A percentile compares a stretch with the other conserved stretches of the same genome.
Conservation (phyloP, 2,113 vertebrate species). For the Pampusana beccarii region DNA sequence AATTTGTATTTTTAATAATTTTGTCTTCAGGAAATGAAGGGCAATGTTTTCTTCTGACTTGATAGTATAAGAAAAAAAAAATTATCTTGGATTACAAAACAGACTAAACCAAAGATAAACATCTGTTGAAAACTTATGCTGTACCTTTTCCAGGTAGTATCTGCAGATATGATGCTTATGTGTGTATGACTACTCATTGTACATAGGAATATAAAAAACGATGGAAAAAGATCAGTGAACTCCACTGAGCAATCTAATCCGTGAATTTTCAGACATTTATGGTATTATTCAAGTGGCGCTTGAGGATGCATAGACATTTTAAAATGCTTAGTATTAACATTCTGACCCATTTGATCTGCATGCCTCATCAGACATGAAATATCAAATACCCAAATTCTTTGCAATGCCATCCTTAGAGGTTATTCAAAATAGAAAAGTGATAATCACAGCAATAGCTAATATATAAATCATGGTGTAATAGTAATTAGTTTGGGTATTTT, state of each 20-base stretch:
- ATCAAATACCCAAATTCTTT: not conserved
- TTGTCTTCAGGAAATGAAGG: not conserved
- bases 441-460: not conserved
- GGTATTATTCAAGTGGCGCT: not conserved
- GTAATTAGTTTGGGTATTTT: not conserved
- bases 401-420: not conserved
- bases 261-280: not conserved
- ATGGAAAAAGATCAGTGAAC: not conserved
- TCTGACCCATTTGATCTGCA: not conserved
- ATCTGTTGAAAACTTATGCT: not conserved
- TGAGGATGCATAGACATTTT: not conserved
- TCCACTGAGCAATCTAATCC: not conserved
- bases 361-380: not conserved
- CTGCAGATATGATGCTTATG: not conserved
- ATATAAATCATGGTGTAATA: not conserved
- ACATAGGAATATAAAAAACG: not conserved
- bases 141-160: not conserved
- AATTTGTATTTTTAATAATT: not conserved
- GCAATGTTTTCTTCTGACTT: not conserved
- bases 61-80: not conserved
- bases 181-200: not conserved
- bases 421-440: not conserved
- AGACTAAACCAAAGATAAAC: not conserved
- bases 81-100: not conserved
- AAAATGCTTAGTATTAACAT: not conserved